Evolutionary conservation across 1,140 invertebrate genomes (phyloP).

Genomic region (Pomacea maculata): DNA sequence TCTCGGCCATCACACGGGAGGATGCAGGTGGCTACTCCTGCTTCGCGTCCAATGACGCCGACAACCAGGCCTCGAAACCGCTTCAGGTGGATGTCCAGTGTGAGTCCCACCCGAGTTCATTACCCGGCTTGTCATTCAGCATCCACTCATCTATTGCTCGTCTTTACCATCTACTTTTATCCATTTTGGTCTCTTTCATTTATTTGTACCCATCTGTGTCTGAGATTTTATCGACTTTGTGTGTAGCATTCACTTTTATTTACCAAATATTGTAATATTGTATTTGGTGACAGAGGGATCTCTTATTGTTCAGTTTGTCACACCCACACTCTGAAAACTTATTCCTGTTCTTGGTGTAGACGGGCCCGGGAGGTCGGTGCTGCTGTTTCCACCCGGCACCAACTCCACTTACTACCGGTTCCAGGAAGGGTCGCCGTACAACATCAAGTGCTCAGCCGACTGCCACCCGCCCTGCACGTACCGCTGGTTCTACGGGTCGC

Average conservation of each 20-base stretch:
- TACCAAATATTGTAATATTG: too few relatives aligned
- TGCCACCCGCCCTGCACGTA: constrained; percentile 22
- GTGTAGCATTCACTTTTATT: neutral
- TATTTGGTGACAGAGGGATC: too few relatives aligned
- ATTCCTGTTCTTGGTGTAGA: constrained; percentile 3
- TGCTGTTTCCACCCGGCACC: constrained; percentile 8
- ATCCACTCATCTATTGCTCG: neutral
- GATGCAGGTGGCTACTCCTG: constrained; percentile 23
- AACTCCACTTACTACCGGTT: constrained; percentile 16
- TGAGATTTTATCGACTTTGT: neutral
- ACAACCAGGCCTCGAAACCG: constrained; percentile 21
- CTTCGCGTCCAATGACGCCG: constrained; percentile 23
- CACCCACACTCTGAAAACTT: neutral
- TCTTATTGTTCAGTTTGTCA: neutral
- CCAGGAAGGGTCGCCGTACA: constrained; percentile 14
- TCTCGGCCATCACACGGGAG: neutral
- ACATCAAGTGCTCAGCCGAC: constrained; percentile 19
- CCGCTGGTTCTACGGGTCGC: constrained; percentile 15
- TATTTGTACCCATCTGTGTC: neutral
- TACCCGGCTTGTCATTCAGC: neutral
- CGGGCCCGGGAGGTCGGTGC: constrained; percentile 15
- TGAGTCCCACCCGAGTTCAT: constrained; percentile 4
- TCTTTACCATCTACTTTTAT: neutral
- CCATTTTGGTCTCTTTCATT: too few relatives aligned
- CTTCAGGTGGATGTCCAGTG: constrained; percentile 18